phyloP scores from a whole-genome alignment of 2,797 vertebrate genomes.

The Schizopygopsis malacanthus region DNA sequence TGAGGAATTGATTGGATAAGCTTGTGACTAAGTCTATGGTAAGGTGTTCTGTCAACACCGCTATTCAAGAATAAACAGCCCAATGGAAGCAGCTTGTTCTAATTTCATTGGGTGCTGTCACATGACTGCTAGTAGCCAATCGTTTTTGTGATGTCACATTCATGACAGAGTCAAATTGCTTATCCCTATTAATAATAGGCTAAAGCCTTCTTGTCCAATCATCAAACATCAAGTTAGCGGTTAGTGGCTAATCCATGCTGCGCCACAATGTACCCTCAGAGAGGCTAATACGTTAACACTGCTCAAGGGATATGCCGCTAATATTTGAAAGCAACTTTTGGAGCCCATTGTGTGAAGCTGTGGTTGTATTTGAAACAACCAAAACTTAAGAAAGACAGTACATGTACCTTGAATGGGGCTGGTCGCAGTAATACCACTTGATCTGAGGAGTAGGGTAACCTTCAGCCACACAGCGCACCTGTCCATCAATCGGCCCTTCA shows the following conservation, averaged over 20 bases:
- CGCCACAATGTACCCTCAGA: constrained; percentile 27
- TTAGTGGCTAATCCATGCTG: constrained; percentile 33
- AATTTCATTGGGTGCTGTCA: neutral
- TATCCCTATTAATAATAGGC: constrained; percentile 68
- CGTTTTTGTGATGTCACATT: constrained; percentile 62
- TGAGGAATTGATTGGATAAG: constrained; percentile 67
- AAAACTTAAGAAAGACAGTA: neutral
- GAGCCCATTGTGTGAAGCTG: neutral
- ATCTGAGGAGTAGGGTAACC: constrained; percentile 93
- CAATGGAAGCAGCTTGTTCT: constrained; percentile 36
- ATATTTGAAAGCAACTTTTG: neutral
- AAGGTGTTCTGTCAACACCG: constrained; percentile 41
- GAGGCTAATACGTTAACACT: constrained; percentile 14
- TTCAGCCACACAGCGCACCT: constrained; percentile 90
- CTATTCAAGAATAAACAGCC: constrained; percentile 38
- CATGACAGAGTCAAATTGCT: constrained; percentile 63
- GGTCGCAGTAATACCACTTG: constrained; percentile 94
- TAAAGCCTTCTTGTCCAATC: constrained; percentile 66
- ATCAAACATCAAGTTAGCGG: constrained; percentile 66
- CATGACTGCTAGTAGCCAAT: constrained; percentile 59
- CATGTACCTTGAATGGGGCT: constrained; percentile 84
- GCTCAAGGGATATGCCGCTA: neutral
- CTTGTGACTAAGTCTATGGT: constrained; percentile 23
- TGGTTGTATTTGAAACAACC: neutral
- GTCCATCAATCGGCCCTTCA: constrained; percentile 85